Evolutionary conservation across 64 coral and sea anemone genomes (phyloP), one percentile per base, ranked within the genome.

Genomic region (Montipora foliosa): DNA sequence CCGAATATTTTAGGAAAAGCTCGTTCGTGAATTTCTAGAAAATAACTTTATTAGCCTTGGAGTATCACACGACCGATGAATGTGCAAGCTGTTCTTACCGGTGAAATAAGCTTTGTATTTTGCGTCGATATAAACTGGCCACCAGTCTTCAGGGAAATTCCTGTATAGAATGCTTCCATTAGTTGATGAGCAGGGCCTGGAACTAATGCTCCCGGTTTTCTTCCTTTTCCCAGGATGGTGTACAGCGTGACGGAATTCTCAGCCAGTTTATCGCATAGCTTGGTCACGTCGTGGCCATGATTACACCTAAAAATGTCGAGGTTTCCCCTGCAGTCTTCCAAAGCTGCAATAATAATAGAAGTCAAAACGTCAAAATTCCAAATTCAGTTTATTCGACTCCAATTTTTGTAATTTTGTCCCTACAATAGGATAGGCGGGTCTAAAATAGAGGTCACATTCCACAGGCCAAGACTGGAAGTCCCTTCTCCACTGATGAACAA

Each of bases 101-200:
- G 37, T 21, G 62, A 86, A 86, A 86, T 46, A 11, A 86, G 66
- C 4, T 72, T 86, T 24, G 68, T 6, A 86, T 46, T 71, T 22
- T 48, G 64, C 13, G 16, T 86, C 15, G 47, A 68, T 15, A 86
- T 71, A 16, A 71, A 86, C 14, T 71, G 45, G 17, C 82, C 82
- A 25, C 82, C 82, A 21, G 82, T 86, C 46, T 1, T 71, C 14
- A 51, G 66, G 16, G 82, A 86, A n/a, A 86, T 86, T 71, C 82
- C 82, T 14, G 64, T 72, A 50, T 71, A 86, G 50, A 86, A 86
- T 44, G 49, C 82, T 86, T 45, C 17, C 82, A 86, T 49, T 4
- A 86, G 5, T 5, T 47, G 16, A 90, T 47, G 15, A 47, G 64
- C 29, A 71, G 47, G 66, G 68, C 16, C 24, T 21, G 66, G 17